phyloP scores from a whole-genome alignment of 2,113 vertebrate species.

The Tetrax tetrax region DNA sequence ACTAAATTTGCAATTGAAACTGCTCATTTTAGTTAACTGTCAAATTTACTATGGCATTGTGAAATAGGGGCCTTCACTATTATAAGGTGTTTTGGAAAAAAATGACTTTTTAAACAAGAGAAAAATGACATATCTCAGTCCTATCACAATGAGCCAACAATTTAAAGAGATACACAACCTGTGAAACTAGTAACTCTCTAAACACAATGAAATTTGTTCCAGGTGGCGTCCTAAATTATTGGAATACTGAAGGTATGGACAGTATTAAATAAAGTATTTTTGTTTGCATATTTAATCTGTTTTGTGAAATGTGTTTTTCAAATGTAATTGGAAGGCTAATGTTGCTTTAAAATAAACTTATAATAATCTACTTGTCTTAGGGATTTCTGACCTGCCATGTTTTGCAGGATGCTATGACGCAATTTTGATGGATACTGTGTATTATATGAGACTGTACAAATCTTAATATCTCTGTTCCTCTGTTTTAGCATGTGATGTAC shows the following conservation, averaged over 20 bases:
- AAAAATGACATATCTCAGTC: background rate
- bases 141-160: background rate
- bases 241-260: background rate
- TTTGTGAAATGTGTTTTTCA: background rate
- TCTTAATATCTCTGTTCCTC: slow-evolving; percentile 65
- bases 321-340: background rate
- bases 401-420: background rate
- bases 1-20: slow-evolving; percentile 66
- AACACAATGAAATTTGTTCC: background rate
- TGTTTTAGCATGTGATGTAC: slow-evolving; percentile 63
- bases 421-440: slow-evolving; percentile 57
- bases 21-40: slow-evolving; percentile 68
- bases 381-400: background rate
- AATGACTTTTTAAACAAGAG: background rate
- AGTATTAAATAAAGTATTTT: background rate
- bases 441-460: background rate
- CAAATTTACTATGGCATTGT: slow-evolving; percentile 35
- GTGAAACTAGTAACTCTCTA: background rate
- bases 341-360: background rate
- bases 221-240: background rate
- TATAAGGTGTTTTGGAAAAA: slow-evolving; percentile 52
- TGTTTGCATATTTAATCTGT: background rate
- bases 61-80: slow-evolving; percentile 44
- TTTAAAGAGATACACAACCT: background rate
- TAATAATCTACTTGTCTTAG: background rate